Percentiles rank a stretch among this genome's conserved stretches.
Conservation (phyloP, 2,113 vertebrate genomes). For the Anolis sagrei region DNA sequence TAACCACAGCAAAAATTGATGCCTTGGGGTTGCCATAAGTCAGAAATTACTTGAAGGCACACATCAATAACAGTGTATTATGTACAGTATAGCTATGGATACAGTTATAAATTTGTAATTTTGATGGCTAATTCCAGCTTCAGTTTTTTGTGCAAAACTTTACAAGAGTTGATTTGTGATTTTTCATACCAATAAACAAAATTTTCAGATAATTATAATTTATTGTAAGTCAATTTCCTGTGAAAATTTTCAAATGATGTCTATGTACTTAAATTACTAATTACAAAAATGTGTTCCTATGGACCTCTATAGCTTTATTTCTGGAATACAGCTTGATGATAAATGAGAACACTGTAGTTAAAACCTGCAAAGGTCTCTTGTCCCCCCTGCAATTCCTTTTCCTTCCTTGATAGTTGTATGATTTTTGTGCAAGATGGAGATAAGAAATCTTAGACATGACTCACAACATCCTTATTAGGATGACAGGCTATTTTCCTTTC, state of each 20-base stretch:
- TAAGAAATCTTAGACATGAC: neutral
- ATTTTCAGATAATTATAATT: neutral
- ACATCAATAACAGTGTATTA: too few species aligned
- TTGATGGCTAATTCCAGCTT: too few species aligned
- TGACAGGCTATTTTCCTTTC: conserved; percentile 11
- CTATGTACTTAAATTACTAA: neutral
- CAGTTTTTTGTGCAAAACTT: neutral
- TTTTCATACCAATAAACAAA: neutral
- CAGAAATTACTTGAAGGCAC: neutral
- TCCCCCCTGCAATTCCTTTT: neutral
- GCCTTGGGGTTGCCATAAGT: too few species aligned
- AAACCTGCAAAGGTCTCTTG: neutral
- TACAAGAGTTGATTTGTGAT: neutral
- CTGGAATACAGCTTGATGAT: neutral
- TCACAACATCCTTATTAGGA: conserved; percentile 3
- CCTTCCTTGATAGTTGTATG: neutral
- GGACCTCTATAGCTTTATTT: neutral
- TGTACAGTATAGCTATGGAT: too few species aligned
- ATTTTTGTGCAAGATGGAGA: neutral
- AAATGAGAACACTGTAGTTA: conserved; percentile 5
- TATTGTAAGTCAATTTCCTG: too few species aligned
- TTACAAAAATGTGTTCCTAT: neutral
- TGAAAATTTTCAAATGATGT: neutral
- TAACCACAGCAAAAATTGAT: too few species aligned
- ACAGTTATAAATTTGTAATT: too few species aligned